Percentiles rank a stretch among this genome's conserved stretches.
These are phyloP conservation scores for Coendou prehensilis DNA, from an alignment of 2,797 vertebrate species.

Conservation along the genomic window DNA sequence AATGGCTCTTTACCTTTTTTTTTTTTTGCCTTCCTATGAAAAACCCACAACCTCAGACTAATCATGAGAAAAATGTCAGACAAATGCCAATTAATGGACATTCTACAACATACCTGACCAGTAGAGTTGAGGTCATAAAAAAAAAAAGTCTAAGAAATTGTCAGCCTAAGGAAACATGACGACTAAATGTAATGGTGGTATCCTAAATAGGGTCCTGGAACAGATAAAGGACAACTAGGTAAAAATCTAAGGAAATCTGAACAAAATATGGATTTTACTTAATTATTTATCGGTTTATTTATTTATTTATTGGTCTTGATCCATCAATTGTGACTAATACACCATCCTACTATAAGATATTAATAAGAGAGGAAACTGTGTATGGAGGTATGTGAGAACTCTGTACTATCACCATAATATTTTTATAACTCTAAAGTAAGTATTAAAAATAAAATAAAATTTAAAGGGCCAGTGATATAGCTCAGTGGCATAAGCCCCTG, in stretches of 20 bases:
- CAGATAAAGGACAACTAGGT: background rate
- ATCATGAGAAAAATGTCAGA: background rate
- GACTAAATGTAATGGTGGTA: background rate
- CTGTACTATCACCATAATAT: background rate
- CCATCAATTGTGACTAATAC: background rate
- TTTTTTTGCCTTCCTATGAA: background rate
- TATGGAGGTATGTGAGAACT: background rate
- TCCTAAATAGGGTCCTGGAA: background rate
- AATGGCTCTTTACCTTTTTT: background rate
- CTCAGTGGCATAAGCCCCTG: no score
- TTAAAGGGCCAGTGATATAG: background rate
- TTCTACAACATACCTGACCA: background rate
- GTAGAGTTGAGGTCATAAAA: background rate
- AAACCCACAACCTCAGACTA: background rate
- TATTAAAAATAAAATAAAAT: background rate
- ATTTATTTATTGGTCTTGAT: background rate
- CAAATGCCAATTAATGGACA: background rate
- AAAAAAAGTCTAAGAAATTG: background rate
- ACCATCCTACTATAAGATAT: background rate
- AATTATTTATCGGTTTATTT: background rate
- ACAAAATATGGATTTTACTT: background rate
- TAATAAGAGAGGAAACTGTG: background rate
- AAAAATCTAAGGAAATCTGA: background rate
- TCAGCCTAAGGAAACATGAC: background rate
- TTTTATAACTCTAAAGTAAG: background rate